Evolutionary conservation across 2,113 vertebrate species (phyloP).

Genomic region (Epinephelus lanceolatus): DNA sequence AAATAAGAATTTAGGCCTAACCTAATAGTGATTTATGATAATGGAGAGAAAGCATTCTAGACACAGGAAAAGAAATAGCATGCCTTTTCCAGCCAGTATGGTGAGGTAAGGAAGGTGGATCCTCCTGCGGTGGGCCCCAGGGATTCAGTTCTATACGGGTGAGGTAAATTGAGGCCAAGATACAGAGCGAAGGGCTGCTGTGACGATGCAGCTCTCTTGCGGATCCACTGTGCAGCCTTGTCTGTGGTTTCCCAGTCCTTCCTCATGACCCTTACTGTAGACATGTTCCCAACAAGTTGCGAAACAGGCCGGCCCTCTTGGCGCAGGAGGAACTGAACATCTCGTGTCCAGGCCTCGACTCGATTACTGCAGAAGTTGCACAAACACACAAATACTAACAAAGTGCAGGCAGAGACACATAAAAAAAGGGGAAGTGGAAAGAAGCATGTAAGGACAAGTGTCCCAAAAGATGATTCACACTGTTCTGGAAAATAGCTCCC

Average conservation of each 20-base stretch:
- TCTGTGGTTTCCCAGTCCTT: slow-evolving; percentile 91
- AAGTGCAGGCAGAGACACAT: neutral
- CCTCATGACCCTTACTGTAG: slow-evolving; percentile 87
- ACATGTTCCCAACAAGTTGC: slow-evolving; percentile 86
- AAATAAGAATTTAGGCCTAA: slow-evolving; percentile 4
- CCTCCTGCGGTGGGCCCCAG: slow-evolving; percentile 91
- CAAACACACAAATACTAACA: neutral
- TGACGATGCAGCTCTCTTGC: slow-evolving; percentile 79
- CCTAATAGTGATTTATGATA: neutral
- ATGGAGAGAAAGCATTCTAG: neutral
- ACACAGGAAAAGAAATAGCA: neutral
- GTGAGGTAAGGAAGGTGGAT: slow-evolving; percentile 95
- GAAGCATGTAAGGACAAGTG: neutral
- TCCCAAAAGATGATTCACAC: slow-evolving; percentile 5
- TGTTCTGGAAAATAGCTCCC: slow-evolving; percentile 4
- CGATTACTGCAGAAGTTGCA: slow-evolving; percentile 88
- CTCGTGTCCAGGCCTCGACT: slow-evolving; percentile 96
- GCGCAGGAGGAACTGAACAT: slow-evolving; percentile 90
- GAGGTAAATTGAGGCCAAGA: slow-evolving; percentile 95
- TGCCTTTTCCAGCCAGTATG: slow-evolving; percentile 94
- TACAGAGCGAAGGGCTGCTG: slow-evolving; percentile 92
- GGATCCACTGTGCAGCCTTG: slow-evolving; percentile 89
- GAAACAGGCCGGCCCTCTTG: slow-evolving; percentile 93
- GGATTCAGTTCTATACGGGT: slow-evolving; percentile 92
- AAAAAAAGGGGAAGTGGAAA: slow-evolving; percentile 33